Evolutionary conservation across 2,797 vertebrate genomes (phyloP).

Genomic region (Danionella dracula): DNA sequence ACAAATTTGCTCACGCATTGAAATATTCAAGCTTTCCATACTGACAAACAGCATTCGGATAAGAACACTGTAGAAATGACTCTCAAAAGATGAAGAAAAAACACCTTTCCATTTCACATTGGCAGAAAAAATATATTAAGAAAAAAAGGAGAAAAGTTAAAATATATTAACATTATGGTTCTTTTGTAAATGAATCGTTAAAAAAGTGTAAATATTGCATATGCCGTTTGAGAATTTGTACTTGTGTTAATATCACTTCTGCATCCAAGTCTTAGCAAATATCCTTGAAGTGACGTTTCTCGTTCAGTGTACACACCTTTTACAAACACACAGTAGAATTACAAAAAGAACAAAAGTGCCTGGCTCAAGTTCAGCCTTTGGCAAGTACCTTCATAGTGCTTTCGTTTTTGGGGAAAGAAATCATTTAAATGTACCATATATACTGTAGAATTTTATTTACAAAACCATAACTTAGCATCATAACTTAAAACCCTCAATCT

Average conservation of each 20-base stretch:
- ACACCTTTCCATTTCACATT: slow-evolving; percentile 77
- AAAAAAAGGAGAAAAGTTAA: slow-evolving; percentile 64
- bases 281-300: slow-evolving; percentile 69
- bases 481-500: slow-evolving; percentile 63
- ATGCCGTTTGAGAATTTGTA: slow-evolving; percentile 88
- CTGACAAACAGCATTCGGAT: slow-evolving; percentile 84
- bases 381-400: slow-evolving; percentile 77
- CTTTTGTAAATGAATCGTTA: slow-evolving; percentile 91
- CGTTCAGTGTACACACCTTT: slow-evolving; percentile 58
- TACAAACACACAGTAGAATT: slow-evolving; percentile 58
- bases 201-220: slow-evolving; percentile 97
- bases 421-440: slow-evolving; percentile 55
- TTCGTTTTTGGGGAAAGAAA: slow-evolving; percentile 53
- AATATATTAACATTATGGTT: slow-evolving; percentile 91
- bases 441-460: slow-evolving; percentile 56
- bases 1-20: slow-evolving; percentile 73
- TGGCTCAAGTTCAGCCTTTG: slow-evolving; percentile 64
- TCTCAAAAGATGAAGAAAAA: slow-evolving; percentile 68
- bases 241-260: slow-evolving; percentile 70
- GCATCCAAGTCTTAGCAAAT: slow-evolving; percentile 74
- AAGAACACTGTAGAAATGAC: slow-evolving; percentile 90
- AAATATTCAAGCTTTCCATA: slow-evolving; percentile 84
- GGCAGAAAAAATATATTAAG: slow-evolving; percentile 81
- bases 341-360: slow-evolving; percentile 49
- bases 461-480: too few species aligned